phyloP scores from a whole-genome alignment of 1,140 invertebrate genomes.

The Bombus waltoni region DNA sequence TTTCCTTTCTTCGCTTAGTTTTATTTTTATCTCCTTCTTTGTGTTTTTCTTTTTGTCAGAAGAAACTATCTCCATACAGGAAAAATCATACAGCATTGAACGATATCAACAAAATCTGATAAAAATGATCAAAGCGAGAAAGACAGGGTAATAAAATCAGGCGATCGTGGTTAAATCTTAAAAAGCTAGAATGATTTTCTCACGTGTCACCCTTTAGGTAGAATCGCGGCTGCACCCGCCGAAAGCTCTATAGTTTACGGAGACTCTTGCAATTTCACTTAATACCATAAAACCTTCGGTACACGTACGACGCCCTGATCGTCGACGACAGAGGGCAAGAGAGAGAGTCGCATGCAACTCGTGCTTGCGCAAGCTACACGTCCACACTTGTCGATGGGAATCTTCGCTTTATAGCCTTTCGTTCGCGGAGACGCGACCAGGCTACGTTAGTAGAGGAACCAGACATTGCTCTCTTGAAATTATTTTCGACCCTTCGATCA shows the following conservation, averaged over 20 bases:
- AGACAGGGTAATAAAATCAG: no score
- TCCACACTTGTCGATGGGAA: slow-evolving; percentile 63
- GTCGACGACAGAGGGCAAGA: not conserved
- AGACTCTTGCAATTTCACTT: slow-evolving; percentile 77
- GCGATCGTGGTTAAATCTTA: no score
- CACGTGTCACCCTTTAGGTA: slow-evolving; percentile 49
- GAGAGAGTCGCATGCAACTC: not conserved
- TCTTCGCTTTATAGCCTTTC: slow-evolving; percentile 59
- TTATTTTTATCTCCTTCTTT: no score
- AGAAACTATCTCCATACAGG: no score
- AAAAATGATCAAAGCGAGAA: no score
- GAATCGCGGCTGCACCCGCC: slow-evolving; percentile 17
- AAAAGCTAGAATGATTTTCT: no score
- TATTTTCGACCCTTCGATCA: not conserved
- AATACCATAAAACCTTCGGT: slow-evolving; percentile 78
- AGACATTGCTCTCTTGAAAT: not conserved
- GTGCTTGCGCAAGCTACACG: slow-evolving; percentile 21
- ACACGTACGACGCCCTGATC: slow-evolving; percentile 55
- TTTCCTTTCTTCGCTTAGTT: no score
- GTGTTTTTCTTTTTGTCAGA: no score
- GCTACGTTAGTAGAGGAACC: not conserved
- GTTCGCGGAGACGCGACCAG: slow-evolving; percentile 45
- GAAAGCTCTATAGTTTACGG: slow-evolving; percentile 69
- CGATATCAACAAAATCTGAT: no score
- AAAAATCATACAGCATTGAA: no score